These are phyloP conservation scores for Drosophila anceps DNA, from an alignment of 2,888 invertebrate genomes.

Conservation along the genomic window DNA sequence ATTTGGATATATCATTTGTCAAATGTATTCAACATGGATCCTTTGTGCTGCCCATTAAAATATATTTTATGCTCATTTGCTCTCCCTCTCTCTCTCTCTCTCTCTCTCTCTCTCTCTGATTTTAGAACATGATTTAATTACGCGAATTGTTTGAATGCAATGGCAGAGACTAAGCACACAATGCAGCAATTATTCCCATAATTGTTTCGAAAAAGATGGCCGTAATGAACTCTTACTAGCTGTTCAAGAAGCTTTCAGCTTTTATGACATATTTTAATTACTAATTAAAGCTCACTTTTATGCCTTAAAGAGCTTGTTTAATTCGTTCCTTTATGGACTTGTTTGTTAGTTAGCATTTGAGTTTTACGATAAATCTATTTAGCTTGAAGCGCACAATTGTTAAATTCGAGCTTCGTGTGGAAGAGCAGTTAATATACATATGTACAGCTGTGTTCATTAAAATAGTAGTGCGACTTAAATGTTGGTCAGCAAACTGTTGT, in stretches of 20 bases:
- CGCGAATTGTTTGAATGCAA: constrained; percentile 6
- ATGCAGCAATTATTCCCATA: constrained; percentile 1
- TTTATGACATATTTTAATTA: constrained; percentile 10
- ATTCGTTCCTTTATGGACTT: not conserved
- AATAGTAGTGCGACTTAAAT: no score
- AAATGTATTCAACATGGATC: constrained; percentile 17
- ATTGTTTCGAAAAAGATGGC: not conserved
- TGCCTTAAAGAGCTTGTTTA: not conserved
- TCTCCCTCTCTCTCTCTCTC: not conserved
- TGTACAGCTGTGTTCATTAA: no score
- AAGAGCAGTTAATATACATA: not conserved
- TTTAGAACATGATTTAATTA: constrained; percentile 17
- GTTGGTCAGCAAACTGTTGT: no score
- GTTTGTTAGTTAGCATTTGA: not conserved
- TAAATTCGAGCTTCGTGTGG: not conserved
- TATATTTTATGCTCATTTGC: not conserved
- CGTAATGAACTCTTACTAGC: not conserved
- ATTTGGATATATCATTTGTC: constrained; percentile 28
- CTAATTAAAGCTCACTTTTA: constrained; percentile 9
- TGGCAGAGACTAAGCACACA: not conserved
- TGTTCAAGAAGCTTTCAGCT: not conserved
- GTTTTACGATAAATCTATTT: not conserved
- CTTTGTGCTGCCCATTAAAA: constrained; percentile 22
- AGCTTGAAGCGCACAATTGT: not conserved
- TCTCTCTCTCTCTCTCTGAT: not conserved